Conservation (phyloP, 2,113 vertebrate species). For the Bubo blakistoni region DNA sequence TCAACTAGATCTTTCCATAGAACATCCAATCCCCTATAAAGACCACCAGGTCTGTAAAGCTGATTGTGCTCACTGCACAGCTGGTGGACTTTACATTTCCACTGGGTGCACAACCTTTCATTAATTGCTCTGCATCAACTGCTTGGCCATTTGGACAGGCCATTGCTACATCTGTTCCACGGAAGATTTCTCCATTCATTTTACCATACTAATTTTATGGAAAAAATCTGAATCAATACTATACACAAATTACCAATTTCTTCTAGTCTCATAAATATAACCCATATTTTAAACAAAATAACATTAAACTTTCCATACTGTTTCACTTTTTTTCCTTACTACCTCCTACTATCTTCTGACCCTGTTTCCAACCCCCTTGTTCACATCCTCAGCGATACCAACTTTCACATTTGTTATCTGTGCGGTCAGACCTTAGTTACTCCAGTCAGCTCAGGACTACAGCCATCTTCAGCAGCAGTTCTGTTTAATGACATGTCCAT, state of each 20-base stretch:
- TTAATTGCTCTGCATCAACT: background rate
- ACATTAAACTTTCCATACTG: background rate
- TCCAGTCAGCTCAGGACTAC: background rate
- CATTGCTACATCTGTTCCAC: background rate
- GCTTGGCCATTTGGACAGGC: background rate
- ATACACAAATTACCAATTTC: background rate
- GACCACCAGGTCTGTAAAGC: background rate
- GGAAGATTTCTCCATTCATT: background rate
- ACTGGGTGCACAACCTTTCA: background rate
- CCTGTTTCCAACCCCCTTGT: background rate
- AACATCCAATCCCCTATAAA: background rate
- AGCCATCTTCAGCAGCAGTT: background rate
- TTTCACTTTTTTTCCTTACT: background rate
- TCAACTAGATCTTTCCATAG: background rate
- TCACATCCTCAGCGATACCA: background rate
- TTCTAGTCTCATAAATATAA: background rate
- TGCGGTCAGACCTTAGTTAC: background rate
- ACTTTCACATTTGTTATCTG: background rate
- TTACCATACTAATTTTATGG: background rate
- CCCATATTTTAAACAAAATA: background rate
- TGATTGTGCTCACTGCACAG: background rate
- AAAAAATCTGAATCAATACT: background rate
- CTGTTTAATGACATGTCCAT: background rate
- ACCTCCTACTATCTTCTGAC: background rate
- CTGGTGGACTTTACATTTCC: background rate